These are phyloP conservation scores for Sebastes melanostomus DNA, from an alignment of 2,797 vertebrate species.

Conservation along the genomic window DNA sequence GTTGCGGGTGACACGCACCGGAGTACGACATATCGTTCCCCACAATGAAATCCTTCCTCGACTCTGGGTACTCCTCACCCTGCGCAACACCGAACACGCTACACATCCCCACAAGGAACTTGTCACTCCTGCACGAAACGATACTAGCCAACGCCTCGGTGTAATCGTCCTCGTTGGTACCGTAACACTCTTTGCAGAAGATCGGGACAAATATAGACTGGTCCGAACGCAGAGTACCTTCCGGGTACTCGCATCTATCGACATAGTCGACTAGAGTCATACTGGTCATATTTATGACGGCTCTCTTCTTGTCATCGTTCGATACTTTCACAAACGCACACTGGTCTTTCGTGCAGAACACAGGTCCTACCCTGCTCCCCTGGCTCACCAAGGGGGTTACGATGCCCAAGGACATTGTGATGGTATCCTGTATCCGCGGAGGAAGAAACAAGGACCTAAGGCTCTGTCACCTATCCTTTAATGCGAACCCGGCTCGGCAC, in stretches of 20 bases:
- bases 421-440: no score
- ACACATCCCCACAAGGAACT: constrained; percentile 23
- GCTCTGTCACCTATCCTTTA: no score
- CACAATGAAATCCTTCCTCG: neutral
- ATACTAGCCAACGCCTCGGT: neutral
- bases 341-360: constrained; percentile 1
- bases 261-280: constrained; percentile 13
- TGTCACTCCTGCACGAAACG: neutral
- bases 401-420: no score
- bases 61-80: neutral
- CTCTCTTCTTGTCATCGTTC: neutral
- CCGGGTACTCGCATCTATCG: neutral
- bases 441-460: no score
- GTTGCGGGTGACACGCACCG: constrained; percentile 13
- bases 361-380: neutral
- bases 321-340: no score
- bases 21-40: constrained; percentile 4
- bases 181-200: constrained; percentile 33
- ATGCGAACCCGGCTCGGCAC: neutral
- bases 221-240: neutral
- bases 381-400: no score
- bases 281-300: neutral
- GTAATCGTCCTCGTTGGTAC: neutral
- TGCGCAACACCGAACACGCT: neutral
- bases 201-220: constrained; percentile 10